These are phyloP conservation scores for Bellardia bayeri DNA, from an alignment of 2,888 invertebrate genomes.

Conservation along the genomic window DNA sequence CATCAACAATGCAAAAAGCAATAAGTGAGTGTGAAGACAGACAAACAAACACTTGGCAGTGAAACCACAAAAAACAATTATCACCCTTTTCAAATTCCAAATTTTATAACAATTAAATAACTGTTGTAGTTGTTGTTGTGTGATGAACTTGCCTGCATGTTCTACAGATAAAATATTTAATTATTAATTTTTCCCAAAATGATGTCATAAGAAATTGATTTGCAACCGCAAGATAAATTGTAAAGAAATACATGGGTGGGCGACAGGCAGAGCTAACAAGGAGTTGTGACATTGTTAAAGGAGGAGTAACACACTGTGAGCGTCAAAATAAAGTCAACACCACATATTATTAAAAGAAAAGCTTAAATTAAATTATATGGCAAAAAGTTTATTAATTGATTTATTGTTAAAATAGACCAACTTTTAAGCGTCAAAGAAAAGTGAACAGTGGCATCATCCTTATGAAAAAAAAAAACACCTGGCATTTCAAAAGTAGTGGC, in stretches of 20 bases:
- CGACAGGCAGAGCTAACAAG: not conserved
- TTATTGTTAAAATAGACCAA: too few relatives aligned
- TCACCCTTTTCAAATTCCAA: slow-evolving; percentile 58
- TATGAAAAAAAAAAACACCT: too few relatives aligned
- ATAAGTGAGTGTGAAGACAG: slow-evolving; percentile 6
- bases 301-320: too few relatives aligned
- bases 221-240: slow-evolving; percentile 52
- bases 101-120: slow-evolving; percentile 47
- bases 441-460: too few relatives aligned
- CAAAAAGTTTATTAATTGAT: too few relatives aligned
- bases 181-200: slow-evolving; percentile 47
- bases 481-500: too few relatives aligned
- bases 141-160: not conserved
- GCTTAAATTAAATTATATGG: too few relatives aligned
- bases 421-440: too few relatives aligned
- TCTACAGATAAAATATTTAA: slow-evolving; percentile 43
- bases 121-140: slow-evolving; percentile 6
- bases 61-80: slow-evolving; percentile 67
- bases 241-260: slow-evolving; percentile 3
- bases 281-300: not conserved
- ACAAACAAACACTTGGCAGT: not conserved
- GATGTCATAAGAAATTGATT: slow-evolving; percentile 63
- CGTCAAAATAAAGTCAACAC: too few relatives aligned
- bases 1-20: slow-evolving; percentile 28
- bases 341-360: too few relatives aligned